Conservation (phyloP, 1,140 invertebrate genomes). For the Mactra quadrangularis region DNA sequence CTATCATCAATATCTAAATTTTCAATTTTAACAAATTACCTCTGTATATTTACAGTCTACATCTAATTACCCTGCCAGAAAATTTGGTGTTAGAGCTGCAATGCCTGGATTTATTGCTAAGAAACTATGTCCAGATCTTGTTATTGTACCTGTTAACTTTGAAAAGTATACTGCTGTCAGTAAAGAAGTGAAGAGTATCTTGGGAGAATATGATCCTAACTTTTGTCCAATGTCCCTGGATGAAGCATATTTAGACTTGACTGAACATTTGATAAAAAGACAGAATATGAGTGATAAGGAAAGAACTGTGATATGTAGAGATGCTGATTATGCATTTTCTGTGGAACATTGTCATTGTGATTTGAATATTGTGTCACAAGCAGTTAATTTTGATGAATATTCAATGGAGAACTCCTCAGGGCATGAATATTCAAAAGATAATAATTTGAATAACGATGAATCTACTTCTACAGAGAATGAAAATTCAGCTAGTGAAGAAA, state of each 20-base stretch:
- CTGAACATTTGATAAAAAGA: conserved; percentile 84
- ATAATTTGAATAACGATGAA: background rate
- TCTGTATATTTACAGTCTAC: conserved; percentile 85
- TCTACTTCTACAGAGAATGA: background rate
- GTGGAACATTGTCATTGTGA: conserved; percentile 74
- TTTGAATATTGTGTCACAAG: conserved; percentile 62
- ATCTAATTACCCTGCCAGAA: conserved; percentile 88
- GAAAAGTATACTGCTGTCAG: conserved; percentile 86
- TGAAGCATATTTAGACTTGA: conserved; percentile 88
- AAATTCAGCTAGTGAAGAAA: background rate
- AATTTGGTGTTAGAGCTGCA: conserved; percentile 88
- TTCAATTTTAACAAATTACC: too few species aligned
- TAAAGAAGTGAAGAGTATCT: conserved; percentile 80
- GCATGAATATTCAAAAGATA: background rate
- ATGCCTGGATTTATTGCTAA: conserved; percentile 90
- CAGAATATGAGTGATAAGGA: conserved; percentile 59
- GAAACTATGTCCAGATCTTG: conserved; percentile 87
- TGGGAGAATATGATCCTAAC: conserved; percentile 87
- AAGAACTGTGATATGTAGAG: conserved; percentile 72
- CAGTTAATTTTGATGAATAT: conserved; percentile 3
- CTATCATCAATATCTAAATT: too few species aligned
- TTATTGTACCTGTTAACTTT: conserved; percentile 86
- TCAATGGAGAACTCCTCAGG: background rate
- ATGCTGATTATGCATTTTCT: conserved; percentile 24
- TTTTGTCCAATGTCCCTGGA: conserved; percentile 86